Evolutionary conservation across 1,140 invertebrate genomes (phyloP).

Genomic region (Aethina tumida): DNA sequence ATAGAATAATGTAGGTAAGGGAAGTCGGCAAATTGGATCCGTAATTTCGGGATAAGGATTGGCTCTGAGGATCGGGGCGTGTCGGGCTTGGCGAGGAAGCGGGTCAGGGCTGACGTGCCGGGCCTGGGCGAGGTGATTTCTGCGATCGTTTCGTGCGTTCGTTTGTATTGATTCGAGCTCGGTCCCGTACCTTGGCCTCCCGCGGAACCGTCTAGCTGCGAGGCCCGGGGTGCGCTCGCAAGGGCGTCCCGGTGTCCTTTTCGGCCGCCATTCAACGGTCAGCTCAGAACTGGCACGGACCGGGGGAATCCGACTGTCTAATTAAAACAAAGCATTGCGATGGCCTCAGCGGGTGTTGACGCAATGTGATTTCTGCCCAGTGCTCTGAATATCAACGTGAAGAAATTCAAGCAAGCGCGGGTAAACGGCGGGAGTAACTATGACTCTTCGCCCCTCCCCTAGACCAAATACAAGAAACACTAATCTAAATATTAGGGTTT

Average conservation of each 20-base stretch:
- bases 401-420: constrained; percentile 61
- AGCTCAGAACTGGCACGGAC: constrained; percentile 75
- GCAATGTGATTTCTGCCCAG: constrained; percentile 67
- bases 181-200: constrained; percentile 26
- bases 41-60: constrained; percentile 72
- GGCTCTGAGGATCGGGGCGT: constrained; percentile 55
- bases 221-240: constrained; percentile 23
- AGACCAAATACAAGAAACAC: too few relatives aligned
- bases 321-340: constrained; percentile 84
- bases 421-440: too few relatives aligned
- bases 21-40: constrained; percentile 60
- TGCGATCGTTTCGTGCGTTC: constrained; percentile 9
- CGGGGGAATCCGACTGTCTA: constrained; percentile 70
- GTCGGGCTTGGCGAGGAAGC: constrained; percentile 47
- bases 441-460: too few relatives aligned
- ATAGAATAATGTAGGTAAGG: constrained; percentile 84
- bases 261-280: constrained; percentile 54
- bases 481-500: too few relatives aligned
- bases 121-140: constrained; percentile 26
- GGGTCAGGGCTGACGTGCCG: constrained; percentile 32
- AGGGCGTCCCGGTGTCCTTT: constrained; percentile 21
- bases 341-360: constrained; percentile 57
- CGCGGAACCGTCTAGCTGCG: constrained; percentile 24
- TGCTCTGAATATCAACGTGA: constrained; percentile 66
- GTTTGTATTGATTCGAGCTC: constrained; percentile 19